Conservation (phyloP, 2,797 vertebrate species). For the Crocodylus rhombifer region DNA sequence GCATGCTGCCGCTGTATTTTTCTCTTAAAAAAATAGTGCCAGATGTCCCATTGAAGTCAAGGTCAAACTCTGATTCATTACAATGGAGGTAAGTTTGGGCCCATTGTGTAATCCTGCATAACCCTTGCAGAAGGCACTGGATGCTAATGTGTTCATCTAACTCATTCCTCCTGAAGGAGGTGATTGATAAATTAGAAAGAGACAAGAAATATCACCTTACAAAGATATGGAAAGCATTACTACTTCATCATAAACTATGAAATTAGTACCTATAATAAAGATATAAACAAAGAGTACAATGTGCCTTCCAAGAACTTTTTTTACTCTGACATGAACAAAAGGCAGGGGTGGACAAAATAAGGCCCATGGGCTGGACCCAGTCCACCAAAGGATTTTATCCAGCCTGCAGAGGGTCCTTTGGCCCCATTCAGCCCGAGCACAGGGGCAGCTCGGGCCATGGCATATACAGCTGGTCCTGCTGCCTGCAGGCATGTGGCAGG, state of each 20-base stretch:
- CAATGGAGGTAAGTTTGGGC: neutral
- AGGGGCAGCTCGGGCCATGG: no score
- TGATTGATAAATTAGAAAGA: neutral
- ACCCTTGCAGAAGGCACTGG: neutral
- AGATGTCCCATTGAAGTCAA: neutral
- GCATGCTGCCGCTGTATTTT: neutral
- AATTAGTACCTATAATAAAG: neutral
- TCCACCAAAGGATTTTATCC: no score
- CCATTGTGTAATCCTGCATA: neutral
- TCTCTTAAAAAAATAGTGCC: neutral
- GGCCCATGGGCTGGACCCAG: no score
- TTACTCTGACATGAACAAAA: no score
- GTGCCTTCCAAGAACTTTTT: neutral
- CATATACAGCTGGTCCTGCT: no score
- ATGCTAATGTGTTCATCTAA: neutral
- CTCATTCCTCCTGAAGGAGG: neutral
- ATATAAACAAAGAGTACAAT: neutral
- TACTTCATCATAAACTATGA: neutral
- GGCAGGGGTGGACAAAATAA: no score
- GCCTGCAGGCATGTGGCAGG: no score
- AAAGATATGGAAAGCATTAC: neutral
- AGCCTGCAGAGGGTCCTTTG: no score
- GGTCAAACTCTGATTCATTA: neutral
- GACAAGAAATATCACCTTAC: neutral
- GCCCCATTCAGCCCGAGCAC: no score